phyloP scores from a whole-genome alignment of 2,888 invertebrate genomes.

The Crocallis elinguaria region DNA sequence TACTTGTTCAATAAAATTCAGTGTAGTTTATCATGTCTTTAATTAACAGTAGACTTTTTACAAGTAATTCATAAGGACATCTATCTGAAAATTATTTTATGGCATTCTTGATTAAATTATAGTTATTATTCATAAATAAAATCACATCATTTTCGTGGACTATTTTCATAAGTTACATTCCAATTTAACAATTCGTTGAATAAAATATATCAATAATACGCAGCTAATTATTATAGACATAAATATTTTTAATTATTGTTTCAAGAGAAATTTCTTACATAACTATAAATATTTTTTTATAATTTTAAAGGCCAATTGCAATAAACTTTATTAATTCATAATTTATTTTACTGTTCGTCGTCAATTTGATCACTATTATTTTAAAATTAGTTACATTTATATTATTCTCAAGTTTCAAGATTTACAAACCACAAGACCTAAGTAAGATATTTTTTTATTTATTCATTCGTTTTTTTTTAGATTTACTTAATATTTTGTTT shows the following conservation, averaged over 20 bases:
- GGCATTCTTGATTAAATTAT: slow-evolving; percentile 1
- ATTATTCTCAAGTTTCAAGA: no score
- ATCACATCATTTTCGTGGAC: slow-evolving; percentile 10
- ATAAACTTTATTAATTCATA: background rate
- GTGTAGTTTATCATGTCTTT: slow-evolving; percentile 12
- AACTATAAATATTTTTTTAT: slow-evolving; percentile 19
- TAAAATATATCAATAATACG: slow-evolving; percentile 14
- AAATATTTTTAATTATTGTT: slow-evolving; percentile 29
- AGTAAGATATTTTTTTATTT: no score
- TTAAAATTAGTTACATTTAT: no score
- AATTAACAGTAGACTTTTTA: slow-evolving; percentile 27
- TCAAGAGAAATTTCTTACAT: slow-evolving; percentile 24
- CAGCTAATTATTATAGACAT: slow-evolving; percentile 12
- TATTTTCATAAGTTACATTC: slow-evolving; percentile 18
- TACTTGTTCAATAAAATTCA: slow-evolving; percentile 1
- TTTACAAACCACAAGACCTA: no score
- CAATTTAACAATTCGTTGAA: slow-evolving; percentile 32
- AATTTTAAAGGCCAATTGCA: slow-evolving; percentile 11
- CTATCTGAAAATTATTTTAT: slow-evolving; percentile 3
- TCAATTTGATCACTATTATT: background rate
- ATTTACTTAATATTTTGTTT: no score
- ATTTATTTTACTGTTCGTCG: background rate
- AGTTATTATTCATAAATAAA: background rate
- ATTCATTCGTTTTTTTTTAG: no score
- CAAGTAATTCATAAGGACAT: slow-evolving; percentile 16